Base-by-base conservation (phyloP, 2,797 vertebrate genomes). In the Anabas testudineus region DNA sequence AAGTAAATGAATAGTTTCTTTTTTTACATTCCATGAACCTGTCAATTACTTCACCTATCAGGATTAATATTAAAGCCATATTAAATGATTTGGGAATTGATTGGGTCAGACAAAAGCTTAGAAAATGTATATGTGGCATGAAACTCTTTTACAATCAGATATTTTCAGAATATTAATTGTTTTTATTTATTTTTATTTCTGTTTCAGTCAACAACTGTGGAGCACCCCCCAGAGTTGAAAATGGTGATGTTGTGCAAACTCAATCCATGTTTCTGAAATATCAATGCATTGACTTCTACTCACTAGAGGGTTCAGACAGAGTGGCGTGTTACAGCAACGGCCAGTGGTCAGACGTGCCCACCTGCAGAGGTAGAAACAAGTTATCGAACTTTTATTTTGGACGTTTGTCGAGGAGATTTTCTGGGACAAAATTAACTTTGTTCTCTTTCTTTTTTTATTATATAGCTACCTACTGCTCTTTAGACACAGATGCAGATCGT, bases 141-240 rank as follows among this genome's bases (percentile, higher is more conserved):
- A n/a, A n/a, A n/a, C n/a, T n/a, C n/a, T n/a, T n/a, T n/a, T n/a
- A n/a, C n/a, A n/a, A n/a, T n/a, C n/a, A n/a, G n/a, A n/a, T n/a
- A n/a, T n/a, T n/a, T n/a, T n/a, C n/a, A n/a, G n/a, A n/a, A n/a
- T n/a, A n/a, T n/a, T 14, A 19, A 54, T 6, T 10, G 43, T 7
- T 46, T 18, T 36, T 36, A n/a, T n/a, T n/a, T 41, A 28, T 30
- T 37, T 32, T 19, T 32, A 4, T 32, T 71, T 37, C 1, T 24
- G 1, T 79, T 83, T 70, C 71, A 87, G 87, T 78, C 37, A 3
- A 0, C 0, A 43, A 1, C 10, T 89, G 87, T 67, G 80, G 78
- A 64, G 0, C 0, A 0, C 0, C 0, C 0, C 87, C 87, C 1
- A 0, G 0, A 0, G 10, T 90, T 28, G 0, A 0, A 3, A 10